phyloP scores from a whole-genome alignment of 2,113 vertebrate species.

The Macrotus californicus region DNA sequence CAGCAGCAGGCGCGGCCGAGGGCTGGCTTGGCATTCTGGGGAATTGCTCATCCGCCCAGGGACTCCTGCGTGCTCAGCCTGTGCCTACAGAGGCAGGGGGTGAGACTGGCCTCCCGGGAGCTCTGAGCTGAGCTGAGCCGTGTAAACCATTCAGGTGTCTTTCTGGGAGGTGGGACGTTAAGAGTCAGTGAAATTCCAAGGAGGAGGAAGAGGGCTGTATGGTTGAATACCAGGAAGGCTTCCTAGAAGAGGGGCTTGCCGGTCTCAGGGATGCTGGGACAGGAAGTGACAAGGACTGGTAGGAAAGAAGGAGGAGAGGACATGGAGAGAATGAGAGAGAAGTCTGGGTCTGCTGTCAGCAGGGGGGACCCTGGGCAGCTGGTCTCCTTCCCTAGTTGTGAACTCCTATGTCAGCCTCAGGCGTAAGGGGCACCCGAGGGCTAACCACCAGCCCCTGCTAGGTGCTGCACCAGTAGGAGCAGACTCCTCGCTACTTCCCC shows the following conservation, averaged over 20 bases:
- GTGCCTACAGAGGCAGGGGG: neutral
- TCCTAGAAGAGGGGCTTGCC: neutral
- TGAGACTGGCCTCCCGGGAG: neutral
- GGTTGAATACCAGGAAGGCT: neutral
- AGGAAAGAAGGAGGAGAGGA: neutral
- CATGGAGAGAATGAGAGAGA: neutral
- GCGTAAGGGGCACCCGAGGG: neutral
- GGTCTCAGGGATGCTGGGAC: neutral
- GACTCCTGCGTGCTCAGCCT: neutral
- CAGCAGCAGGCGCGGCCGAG: neutral
- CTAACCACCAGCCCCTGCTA: neutral
- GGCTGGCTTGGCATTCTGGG: slow-evolving; percentile 17
- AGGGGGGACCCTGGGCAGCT: neutral
- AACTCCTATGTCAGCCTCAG: neutral
- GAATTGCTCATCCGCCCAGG: neutral
- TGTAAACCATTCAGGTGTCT: neutral
- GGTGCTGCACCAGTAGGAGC: neutral
- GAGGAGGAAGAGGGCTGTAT: neutral
- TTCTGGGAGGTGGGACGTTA: neutral
- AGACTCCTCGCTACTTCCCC: neutral
- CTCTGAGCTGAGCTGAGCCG: neutral
- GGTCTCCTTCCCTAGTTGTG: neutral
- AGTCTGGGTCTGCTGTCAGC: neutral
- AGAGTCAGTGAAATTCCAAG: neutral
- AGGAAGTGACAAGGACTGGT: neutral